These are phyloP conservation scores for Ictidomys tridecemlineatus DNA, from an alignment of 2,113 vertebrate species.

Conservation along the genomic window DNA sequence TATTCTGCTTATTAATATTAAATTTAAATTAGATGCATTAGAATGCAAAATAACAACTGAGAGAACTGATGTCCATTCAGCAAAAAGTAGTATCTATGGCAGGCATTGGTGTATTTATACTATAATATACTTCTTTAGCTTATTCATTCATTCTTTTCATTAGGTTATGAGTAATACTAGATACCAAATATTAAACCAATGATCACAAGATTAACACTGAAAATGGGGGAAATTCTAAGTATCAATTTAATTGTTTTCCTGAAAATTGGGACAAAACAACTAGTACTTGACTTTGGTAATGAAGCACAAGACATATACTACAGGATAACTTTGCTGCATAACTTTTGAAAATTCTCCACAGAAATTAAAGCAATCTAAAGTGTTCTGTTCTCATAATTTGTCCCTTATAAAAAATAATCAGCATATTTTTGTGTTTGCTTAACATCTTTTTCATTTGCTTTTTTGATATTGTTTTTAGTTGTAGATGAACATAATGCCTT, in stretches of 20 bases:
- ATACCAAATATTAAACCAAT: neutral
- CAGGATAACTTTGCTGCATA: neutral
- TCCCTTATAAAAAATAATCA: neutral
- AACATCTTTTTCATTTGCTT: neutral
- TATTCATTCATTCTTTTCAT: neutral
- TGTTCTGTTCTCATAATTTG: neutral
- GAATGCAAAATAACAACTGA: neutral
- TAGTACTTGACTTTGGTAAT: neutral
- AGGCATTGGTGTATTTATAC: neutral
- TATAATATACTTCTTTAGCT: neutral
- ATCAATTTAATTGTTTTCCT: neutral
- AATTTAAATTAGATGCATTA: neutral
- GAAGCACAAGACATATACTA: neutral
- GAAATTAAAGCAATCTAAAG: neutral
- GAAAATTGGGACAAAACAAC: neutral
- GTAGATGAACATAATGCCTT: too few species aligned
- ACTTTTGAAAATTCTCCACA: neutral
- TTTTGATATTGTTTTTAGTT: too few species aligned
- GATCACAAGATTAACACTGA: neutral
- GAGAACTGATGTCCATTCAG: neutral
- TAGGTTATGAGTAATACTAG: neutral
- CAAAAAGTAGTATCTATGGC: neutral
- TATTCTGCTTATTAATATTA: conserved; percentile 31
- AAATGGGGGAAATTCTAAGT: neutral
- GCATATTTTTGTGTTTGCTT: neutral